Conservation (phyloP, 2,888 invertebrate genomes). For the Agrochola lota region DNA sequence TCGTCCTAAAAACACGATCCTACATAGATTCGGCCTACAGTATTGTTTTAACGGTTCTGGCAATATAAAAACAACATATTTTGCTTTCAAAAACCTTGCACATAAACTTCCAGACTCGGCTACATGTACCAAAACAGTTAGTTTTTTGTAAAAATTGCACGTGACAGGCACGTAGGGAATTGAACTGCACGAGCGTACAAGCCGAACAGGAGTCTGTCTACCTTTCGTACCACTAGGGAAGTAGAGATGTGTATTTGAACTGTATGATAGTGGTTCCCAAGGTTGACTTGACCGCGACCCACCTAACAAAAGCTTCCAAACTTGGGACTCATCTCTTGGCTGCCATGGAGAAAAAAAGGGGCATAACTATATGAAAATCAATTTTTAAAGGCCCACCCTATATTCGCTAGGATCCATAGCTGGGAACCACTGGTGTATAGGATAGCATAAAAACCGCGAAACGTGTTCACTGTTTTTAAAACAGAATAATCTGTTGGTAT, state of each 20-base stretch:
- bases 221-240: background rate
- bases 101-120: constrained; percentile 1
- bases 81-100: background rate
- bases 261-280: background rate
- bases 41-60: background rate
- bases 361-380: too few relatives aligned
- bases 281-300: too few relatives aligned
- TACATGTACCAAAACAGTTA: constrained; percentile 8
- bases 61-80: constrained; percentile 3
- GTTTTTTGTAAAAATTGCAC: constrained; percentile 41
- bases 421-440: background rate
- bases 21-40: background rate
- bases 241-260: constrained; percentile 12
- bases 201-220: constrained; percentile 4
- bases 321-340: too few relatives aligned
- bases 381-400: too few relatives aligned
- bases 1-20: background rate
- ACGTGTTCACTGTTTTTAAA: background rate
- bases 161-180: constrained; percentile 46
- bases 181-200: constrained; percentile 25
- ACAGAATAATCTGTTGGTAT: background rate
- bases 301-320: too few relatives aligned
- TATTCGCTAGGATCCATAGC: too few relatives aligned
- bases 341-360: too few relatives aligned
- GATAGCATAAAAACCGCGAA: background rate